Base-by-base conservation (phyloP, 1,140 invertebrate genomes). In the Drosophila varians region DNA sequence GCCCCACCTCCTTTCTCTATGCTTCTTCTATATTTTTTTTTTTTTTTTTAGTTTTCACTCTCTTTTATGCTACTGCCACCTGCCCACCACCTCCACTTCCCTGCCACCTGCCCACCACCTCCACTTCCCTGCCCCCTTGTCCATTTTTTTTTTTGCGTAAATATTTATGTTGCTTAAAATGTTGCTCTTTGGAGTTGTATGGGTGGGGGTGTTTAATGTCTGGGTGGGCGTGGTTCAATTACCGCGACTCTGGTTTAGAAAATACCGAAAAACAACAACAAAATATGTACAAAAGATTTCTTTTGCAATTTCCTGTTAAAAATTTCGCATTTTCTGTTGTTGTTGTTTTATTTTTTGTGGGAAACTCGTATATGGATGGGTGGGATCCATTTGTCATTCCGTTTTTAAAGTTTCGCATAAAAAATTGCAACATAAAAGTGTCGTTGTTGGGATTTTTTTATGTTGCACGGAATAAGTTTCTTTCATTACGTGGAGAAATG, bases 141-240 rank as follows among this genome's bases (percentile, higher is more conserved):
- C 4, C 25, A 21, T 23, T 14, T 19, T 18, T 40, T 12, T 21
- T 51, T 36, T 31, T 66, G 64, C 60, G 64, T 66, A 53, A 66
- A 66, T 66, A 66, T 66, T 68, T 68, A 53, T 26, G 49, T 66
- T 52, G 60, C 61, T 66, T 66, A 66, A 66, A 66, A 66, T 66
- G 46, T 66, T 66, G 64, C 47, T 42, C 62, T 66, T 66, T 53
- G n/a, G 28, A 16, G 16, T 51, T 19, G 7, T 8, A 26, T 42
- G 14, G 45, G 7, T 1, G 0, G 46, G 46, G 38, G 36, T 16
- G 36, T 31, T 31, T 66, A 51, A 65, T 66, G 58, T 14, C 16
- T 16, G n/a, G 2, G 60, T 47, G 42, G 60, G 55, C 42, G 60
- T 61, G 60, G 60, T 61, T 64, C 55, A 64, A 48, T 64, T 64